Percentiles rank a stretch among this genome's conserved stretches.
Conservation (phyloP, 2,113 vertebrate species). For the Seriola rivoliana region DNA sequence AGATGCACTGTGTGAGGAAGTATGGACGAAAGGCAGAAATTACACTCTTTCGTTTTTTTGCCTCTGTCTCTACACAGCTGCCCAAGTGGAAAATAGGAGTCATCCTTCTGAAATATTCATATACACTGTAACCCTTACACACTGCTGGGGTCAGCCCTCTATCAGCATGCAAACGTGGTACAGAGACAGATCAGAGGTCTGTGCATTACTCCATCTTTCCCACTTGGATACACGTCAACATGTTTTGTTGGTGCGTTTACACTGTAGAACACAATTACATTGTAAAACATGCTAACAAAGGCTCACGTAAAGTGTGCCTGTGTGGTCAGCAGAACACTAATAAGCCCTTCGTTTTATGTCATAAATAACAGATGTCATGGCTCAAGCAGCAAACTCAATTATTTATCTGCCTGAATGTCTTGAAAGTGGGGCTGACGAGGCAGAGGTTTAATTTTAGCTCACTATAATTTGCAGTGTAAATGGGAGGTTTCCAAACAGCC, state of each 20-base stretch:
- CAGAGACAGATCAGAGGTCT: slow-evolving; percentile 9
- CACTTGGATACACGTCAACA: neutral
- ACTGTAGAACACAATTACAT: slow-evolving; percentile 4
- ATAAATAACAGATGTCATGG: slow-evolving; percentile 91
- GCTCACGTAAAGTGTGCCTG: neutral
- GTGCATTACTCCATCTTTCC: neutral
- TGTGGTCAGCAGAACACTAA: slow-evolving; percentile 84
- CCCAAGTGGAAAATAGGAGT: slow-evolving; percentile 63
- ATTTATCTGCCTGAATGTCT: slow-evolving; percentile 90
- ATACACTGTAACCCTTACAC: slow-evolving; percentile 29
- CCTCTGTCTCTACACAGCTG: slow-evolving; percentile 33
- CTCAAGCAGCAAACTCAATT: slow-evolving; percentile 86
- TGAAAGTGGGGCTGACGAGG: slow-evolving; percentile 89
- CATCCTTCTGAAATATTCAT: slow-evolving; percentile 71
- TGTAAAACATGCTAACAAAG: neutral
- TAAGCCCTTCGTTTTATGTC: slow-evolving; percentile 90
- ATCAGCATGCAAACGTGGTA: slow-evolving; percentile 16
- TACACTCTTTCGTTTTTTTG: slow-evolving; percentile 37
- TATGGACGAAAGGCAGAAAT: slow-evolving; percentile 21
- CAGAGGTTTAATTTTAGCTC: slow-evolving; percentile 90
- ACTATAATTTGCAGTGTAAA: slow-evolving; percentile 88
- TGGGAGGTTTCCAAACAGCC: slow-evolving; percentile 88
- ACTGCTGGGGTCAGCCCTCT: slow-evolving; percentile 44
- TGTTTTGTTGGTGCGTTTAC: neutral
- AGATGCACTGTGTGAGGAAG: slow-evolving; percentile 20